Evolutionary conservation across 2,797 vertebrate species (phyloP).

Genomic region (Sitta carolinensis): DNA sequence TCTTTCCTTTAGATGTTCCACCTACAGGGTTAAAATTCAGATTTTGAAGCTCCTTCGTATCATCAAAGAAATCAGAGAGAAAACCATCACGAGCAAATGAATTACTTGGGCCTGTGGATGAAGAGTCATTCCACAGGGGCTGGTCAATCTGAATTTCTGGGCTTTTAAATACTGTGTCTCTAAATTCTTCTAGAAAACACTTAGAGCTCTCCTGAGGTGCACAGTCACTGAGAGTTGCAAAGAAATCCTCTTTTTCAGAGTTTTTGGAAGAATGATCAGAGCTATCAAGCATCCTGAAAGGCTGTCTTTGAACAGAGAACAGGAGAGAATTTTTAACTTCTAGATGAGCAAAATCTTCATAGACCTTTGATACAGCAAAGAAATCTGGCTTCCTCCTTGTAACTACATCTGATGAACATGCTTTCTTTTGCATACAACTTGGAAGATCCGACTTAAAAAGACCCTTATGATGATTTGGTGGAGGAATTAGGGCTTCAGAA

Average conservation of each 20-base stretch:
- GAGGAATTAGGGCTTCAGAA: slow-evolving; percentile 22
- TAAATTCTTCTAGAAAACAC: slow-evolving; percentile 21
- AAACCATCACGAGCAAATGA: not conserved
- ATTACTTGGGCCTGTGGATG: not conserved
- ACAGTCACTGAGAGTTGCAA: not conserved
- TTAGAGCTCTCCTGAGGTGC: not conserved
- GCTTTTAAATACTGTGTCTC: not conserved
- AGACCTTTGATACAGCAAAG: not conserved
- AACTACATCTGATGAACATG: not conserved
- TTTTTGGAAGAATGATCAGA: not conserved
- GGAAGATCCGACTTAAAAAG: slow-evolving; percentile 3
- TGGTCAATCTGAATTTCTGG: slow-evolving; percentile 6
- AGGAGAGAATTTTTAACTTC: not conserved
- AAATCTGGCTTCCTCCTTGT: not conserved
- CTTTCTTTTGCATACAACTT: slow-evolving; percentile 26
- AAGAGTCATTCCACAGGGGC: slow-evolving; percentile 2
- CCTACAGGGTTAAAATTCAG: slow-evolving; percentile 26
- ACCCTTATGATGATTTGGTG: not conserved
- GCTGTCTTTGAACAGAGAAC: not conserved
- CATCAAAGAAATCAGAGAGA: slow-evolving; percentile 37
- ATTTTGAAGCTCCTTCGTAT: slow-evolving; percentile 15
- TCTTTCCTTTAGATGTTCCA: slow-evolving; percentile 43
- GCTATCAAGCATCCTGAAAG: not conserved
- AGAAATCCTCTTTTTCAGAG: slow-evolving; percentile 4
- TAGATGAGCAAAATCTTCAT: not conserved